Evolutionary conservation across 1,140 invertebrate species (phyloP).

Genomic region (Lithobius niger): DNA sequence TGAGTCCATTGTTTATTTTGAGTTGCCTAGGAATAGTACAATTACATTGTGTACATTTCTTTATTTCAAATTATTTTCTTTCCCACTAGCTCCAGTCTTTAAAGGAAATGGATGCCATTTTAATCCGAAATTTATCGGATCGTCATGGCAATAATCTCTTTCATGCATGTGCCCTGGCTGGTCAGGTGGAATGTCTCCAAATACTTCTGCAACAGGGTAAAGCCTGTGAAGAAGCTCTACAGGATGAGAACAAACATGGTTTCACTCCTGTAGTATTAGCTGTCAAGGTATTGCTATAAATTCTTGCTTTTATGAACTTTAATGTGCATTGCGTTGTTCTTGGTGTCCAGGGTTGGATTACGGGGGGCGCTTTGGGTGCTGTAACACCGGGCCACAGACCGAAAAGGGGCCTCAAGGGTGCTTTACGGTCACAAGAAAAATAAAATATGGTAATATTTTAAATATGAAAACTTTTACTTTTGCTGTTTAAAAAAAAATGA

Average conservation of each 20-base stretch:
- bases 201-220: constrained; percentile 26
- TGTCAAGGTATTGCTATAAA: constrained; percentile 26
- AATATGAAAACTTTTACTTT: no score
- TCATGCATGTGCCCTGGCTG: constrained; percentile 29
- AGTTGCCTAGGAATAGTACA: no score
- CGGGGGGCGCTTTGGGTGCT: no score
- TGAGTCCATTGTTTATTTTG: no score
- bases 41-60: not conserved
- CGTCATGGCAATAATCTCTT: constrained; percentile 33
- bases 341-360: no score
- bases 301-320: no score
- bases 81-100: constrained; percentile 25
- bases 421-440: no score
- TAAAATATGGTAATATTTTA: no score
- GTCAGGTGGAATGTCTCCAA: constrained; percentile 28
- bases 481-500: no score
- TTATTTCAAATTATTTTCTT: constrained; percentile 10
- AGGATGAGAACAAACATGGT: constrained; percentile 32
- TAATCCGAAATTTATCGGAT: constrained; percentile 34
- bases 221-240: constrained; percentile 26
- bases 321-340: no score
- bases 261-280: constrained; percentile 30
- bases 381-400: no score
- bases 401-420: no score
- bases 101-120: constrained; percentile 30